Conservation (phyloP, 2,888 invertebrate genomes). For the Danaus chrysippus region DNA sequence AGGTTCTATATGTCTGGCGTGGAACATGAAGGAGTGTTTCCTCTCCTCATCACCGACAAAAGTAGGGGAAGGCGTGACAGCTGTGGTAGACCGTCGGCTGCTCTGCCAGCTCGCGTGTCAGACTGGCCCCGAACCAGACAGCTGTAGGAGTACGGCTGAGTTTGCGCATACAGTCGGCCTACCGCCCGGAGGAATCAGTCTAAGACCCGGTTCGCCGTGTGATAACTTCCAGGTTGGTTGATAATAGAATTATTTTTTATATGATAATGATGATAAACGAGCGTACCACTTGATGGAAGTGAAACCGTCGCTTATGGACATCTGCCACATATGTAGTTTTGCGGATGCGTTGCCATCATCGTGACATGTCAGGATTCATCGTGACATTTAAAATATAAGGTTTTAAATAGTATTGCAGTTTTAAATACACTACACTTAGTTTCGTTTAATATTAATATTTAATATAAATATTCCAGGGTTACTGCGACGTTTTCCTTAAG, state of each 20-base stretch:
- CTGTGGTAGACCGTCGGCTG: constrained; percentile 88
- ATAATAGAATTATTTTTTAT: neutral
- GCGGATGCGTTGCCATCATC: too few species aligned
- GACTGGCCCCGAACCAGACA: constrained; percentile 84
- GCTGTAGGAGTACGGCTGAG: constrained; percentile 93
- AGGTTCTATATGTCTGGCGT: constrained; percentile 96
- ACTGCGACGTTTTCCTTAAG: constrained; percentile 99
- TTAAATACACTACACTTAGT: too few species aligned
- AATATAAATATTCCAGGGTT: constrained; percentile 83
- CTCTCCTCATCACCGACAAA: constrained; percentile 87
- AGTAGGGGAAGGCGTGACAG: constrained; percentile 61
- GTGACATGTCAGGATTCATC: too few species aligned
- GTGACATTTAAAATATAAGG: too few species aligned
- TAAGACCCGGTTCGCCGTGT: constrained; percentile 97
- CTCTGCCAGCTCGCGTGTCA: constrained; percentile 99
- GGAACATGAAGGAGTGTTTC: constrained; percentile 97
- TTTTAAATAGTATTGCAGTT: too few species aligned
- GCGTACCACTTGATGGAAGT: too few species aligned
- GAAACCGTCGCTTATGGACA: too few species aligned
- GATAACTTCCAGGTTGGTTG: constrained; percentile 93
- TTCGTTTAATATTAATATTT: neutral
- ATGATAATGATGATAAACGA: too few species aligned
- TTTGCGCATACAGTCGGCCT: constrained; percentile 86
- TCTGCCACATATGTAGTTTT: too few species aligned
- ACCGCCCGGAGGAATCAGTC: constrained; percentile 89